Percentiles rank a stretch among this genome's conserved stretches.
phyloP scores from a whole-genome alignment of 2,113 vertebrate genomes.

The Vimba vimba region DNA sequence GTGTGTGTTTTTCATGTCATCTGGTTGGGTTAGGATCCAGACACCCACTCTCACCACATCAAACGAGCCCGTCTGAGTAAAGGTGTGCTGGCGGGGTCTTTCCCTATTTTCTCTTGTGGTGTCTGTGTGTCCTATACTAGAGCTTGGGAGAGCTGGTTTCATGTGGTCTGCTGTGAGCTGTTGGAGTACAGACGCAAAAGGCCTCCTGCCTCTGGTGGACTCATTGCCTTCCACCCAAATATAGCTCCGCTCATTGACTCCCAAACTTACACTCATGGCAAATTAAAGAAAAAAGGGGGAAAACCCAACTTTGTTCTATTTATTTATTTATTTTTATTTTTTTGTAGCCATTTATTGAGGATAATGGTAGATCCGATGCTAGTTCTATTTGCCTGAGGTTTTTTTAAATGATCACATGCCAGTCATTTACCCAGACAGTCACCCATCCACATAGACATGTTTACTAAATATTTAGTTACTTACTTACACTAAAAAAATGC shows the following conservation, averaged over 20 bases:
- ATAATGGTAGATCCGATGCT: conserved; percentile 76
- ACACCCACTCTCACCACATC: conserved; percentile 55
- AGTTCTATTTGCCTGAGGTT: conserved; percentile 76
- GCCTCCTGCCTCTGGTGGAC: conserved; percentile 62
- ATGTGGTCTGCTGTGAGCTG: conserved; percentile 76
- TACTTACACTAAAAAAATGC: not conserved
- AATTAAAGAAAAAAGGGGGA: conserved; percentile 44
- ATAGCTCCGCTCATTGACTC: conserved; percentile 69
- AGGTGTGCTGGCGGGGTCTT: conserved; percentile 41
- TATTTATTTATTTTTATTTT: conserved; percentile 40
- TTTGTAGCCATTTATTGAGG: conserved; percentile 75
- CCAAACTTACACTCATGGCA: conserved; percentile 19
- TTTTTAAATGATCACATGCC: conserved; percentile 80
- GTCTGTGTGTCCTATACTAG: conserved; percentile 27
- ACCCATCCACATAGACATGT: conserved; percentile 17
- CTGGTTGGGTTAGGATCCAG: conserved; percentile 61
- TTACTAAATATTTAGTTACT: not conserved
- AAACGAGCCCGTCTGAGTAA: conserved; percentile 38
- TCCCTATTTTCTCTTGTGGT: not conserved
- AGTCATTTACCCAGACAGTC: conserved; percentile 63
- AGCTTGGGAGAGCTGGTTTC: conserved; percentile 71
- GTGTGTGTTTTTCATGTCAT: conserved; percentile 64
- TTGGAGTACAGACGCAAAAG: conserved; percentile 67
- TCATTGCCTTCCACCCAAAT: conserved; percentile 62
- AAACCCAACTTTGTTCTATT: conserved; percentile 49